These are phyloP conservation scores for Anaspis maculata DNA, from an alignment of 2,888 invertebrate species.

Conservation along the genomic window DNA sequence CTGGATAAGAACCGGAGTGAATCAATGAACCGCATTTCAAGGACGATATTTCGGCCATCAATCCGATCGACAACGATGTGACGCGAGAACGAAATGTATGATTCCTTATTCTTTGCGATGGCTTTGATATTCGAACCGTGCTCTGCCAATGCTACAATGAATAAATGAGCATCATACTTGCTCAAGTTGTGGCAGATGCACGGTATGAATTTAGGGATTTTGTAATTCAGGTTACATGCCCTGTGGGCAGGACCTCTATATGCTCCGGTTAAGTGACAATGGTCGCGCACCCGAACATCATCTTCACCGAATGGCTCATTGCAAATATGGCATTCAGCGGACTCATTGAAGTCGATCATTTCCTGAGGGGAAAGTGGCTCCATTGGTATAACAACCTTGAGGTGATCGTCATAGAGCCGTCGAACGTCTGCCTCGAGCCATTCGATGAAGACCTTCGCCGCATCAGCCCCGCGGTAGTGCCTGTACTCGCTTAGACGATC, in stretches of 20 bases:
- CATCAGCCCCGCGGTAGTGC: background rate
- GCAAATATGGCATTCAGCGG: constrained; percentile 1
- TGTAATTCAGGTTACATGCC: background rate
- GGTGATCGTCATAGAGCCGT: background rate
- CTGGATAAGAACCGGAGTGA: background rate
- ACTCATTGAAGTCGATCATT: background rate
- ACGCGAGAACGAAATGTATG: background rate
- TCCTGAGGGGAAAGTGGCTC: background rate
- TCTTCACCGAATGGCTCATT: background rate
- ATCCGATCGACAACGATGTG: background rate
- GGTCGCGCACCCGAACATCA: background rate
- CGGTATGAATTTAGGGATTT: constrained; percentile 3
- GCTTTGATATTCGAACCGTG: background rate
- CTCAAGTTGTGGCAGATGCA: constrained; percentile 2
- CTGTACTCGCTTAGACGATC: background rate
- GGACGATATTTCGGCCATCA: background rate
- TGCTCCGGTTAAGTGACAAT: constrained; percentile 4
- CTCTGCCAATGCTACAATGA: background rate
- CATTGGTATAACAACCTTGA: background rate
- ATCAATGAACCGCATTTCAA: no score
- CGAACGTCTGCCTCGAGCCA: background rate
- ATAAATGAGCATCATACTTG: constrained; percentile 2
- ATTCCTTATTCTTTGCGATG: constrained; percentile 1
- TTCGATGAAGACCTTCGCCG: background rate
- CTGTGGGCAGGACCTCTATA: constrained; percentile 3